Evolutionary conservation across 2,888 invertebrate genomes (phyloP).

Genomic region (Digitonthophagus gazella): DNA sequence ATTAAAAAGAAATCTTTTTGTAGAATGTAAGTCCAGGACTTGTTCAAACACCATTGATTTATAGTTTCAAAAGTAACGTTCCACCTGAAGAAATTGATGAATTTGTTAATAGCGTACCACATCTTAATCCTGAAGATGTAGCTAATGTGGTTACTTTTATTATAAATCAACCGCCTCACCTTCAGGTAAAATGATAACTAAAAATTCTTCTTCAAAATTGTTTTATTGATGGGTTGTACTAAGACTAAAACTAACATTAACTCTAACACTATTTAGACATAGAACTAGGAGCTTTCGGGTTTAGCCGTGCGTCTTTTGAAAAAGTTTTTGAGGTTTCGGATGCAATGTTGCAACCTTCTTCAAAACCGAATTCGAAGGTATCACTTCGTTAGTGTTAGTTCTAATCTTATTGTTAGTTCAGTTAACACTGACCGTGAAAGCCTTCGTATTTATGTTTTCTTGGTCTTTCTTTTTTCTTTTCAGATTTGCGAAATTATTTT

Average conservation of each 20-base stretch:
- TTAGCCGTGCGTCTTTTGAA: too few species aligned
- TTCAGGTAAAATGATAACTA: neutral
- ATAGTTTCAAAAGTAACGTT: neutral
- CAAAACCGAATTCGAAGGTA: too few species aligned
- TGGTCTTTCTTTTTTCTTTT: neutral
- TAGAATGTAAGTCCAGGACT: conserved; percentile 1
- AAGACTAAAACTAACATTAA: too few species aligned
- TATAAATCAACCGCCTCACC: neutral
- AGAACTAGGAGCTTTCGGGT: too few species aligned
- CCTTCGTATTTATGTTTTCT: neutral
- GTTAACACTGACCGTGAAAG: too few species aligned
- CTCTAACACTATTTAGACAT: too few species aligned
- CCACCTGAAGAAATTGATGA: neutral
- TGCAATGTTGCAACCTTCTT: too few species aligned
- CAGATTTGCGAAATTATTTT: conserved; percentile 6
- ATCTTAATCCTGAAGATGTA: conserved; percentile 8
- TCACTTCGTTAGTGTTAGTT: too few species aligned
- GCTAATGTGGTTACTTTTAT: conserved; percentile 6
- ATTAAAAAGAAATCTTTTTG: neutral
- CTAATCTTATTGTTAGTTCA: too few species aligned
- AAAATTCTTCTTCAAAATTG: neutral
- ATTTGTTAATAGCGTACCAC: neutral
- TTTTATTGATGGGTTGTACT: neutral
- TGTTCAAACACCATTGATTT: neutral
- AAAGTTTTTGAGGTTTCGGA: too few species aligned